These are phyloP conservation scores for Pseudomyrmex sp. DNA, from an alignment of 1,140 invertebrate species.

Conservation along the genomic window DNA sequence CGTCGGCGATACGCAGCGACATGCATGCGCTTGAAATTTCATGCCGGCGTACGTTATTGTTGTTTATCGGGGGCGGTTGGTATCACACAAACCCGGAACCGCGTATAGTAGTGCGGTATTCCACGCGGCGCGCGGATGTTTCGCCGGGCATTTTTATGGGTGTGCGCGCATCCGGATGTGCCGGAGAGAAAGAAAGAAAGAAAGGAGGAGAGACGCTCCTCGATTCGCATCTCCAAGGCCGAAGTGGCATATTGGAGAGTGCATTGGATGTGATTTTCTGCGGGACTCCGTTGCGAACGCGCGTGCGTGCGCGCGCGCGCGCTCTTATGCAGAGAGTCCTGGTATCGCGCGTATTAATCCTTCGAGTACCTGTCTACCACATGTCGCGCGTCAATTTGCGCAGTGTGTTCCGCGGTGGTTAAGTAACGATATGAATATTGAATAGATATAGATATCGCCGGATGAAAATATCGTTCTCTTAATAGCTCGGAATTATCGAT, in stretches of 20 bases:
- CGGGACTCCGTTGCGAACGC: neutral
- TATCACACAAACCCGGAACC: slow-evolving; percentile 29
- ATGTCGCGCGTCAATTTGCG: slow-evolving; percentile 53
- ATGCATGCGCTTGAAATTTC: slow-evolving; percentile 9
- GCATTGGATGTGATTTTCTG: slow-evolving; percentile 40
- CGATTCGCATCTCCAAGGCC: neutral
- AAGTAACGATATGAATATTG: slow-evolving; percentile 52
- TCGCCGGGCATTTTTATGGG: slow-evolving; percentile 31
- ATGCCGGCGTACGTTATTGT: neutral
- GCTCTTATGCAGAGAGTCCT: neutral
- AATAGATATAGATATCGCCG: slow-evolving; percentile 21
- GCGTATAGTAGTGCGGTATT: neutral
- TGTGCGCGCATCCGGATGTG: slow-evolving; percentile 5
- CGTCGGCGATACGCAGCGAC: neutral
- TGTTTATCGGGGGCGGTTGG: slow-evolving; percentile 37
- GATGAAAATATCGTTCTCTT: slow-evolving; percentile 18
- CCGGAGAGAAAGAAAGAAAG: neutral
- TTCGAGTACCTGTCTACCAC: slow-evolving; percentile 46
- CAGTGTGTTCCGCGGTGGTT: slow-evolving; percentile 40
- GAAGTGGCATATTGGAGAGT: neutral
- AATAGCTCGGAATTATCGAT: slow-evolving; percentile 31
- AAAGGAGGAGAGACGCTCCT: too few relatives aligned
- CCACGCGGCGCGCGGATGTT: neutral
- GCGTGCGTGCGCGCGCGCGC: too few relatives aligned
- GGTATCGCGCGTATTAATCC: slow-evolving; percentile 44